Conservation (phyloP, 2,113 vertebrate genomes). For the Seriola aureovittata region DNA sequence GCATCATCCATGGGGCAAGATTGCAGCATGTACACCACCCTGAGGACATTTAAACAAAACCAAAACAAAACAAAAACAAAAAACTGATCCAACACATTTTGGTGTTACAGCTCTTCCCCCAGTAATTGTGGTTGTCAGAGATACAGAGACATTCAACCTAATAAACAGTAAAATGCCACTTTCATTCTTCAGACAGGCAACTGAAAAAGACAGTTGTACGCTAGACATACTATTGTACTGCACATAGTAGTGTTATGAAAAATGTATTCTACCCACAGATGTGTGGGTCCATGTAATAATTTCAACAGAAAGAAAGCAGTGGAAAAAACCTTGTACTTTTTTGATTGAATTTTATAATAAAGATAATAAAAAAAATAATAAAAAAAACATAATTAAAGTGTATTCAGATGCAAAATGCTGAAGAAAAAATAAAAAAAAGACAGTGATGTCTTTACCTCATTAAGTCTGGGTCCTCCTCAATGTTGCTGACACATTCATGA, state of each 20-base stretch:
- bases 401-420: too few species aligned
- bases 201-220: too few species aligned
- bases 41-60: slow-evolving; percentile 61
- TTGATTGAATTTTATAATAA: not conserved
- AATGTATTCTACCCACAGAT: too few species aligned
- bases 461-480: slow-evolving; percentile 90
- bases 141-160: not conserved
- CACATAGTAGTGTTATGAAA: too few species aligned
- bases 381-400: not conserved
- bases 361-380: too few species aligned
- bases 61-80: not conserved
- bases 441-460: slow-evolving; percentile 84
- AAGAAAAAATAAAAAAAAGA: not conserved
- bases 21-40: slow-evolving; percentile 92
- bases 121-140: not conserved
- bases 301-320: not conserved
- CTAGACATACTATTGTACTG: too few species aligned
- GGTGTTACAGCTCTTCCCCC: not conserved
- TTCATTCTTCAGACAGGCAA: too few species aligned
- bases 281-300: too few species aligned
- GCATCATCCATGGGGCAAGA: slow-evolving; percentile 85
- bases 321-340: not conserved
- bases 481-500: slow-evolving; percentile 82
- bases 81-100: not conserved
- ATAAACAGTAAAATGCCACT: not conserved